A percentile compares a stretch with the other conserved stretches of the same genome.
phyloP scores from a whole-genome alignment of 2,113 vertebrate genomes.

The Halichoeres trimaculatus region DNA sequence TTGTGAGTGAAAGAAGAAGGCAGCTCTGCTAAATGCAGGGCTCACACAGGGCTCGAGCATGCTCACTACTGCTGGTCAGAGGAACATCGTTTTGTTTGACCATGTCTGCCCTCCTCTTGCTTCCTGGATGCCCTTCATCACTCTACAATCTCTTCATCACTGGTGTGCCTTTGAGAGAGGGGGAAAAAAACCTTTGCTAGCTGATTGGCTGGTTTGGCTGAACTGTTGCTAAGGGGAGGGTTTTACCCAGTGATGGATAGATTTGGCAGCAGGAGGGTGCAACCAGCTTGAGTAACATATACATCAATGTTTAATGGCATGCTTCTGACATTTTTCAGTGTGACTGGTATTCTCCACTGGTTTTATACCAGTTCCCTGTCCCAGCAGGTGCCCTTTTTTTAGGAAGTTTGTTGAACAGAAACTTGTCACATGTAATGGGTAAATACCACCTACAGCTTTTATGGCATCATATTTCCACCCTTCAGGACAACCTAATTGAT shows the following conservation, averaged over 20 bases:
- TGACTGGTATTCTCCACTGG: neutral
- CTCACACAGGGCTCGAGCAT: slow-evolving; percentile 3
- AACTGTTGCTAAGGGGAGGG: slow-evolving; percentile 80
- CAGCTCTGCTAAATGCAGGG: slow-evolving; percentile 22
- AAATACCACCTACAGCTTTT: slow-evolving; percentile 10
- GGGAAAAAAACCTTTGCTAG: slow-evolving; percentile 7
- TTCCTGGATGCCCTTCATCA: slow-evolving; percentile 59
- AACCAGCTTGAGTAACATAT: slow-evolving; percentile 19
- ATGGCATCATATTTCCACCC: neutral
- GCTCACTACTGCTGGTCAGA: slow-evolving; percentile 2
- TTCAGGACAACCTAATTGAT: neutral
- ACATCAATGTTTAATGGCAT: slow-evolving; percentile 18
- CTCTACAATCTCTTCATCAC: slow-evolving; percentile 64
- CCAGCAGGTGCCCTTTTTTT: neutral
- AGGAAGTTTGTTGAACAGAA: slow-evolving; percentile 22
- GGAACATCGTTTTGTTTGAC: slow-evolving; percentile 26
- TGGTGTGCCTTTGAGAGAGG: slow-evolving; percentile 37
- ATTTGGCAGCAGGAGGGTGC: slow-evolving; percentile 20
- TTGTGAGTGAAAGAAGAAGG: slow-evolving; percentile 50
- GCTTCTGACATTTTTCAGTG: neutral
- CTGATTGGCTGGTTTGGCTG: slow-evolving; percentile 68
- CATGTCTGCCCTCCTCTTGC: slow-evolving; percentile 21
- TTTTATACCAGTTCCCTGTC: neutral
- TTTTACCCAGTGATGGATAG: slow-evolving; percentile 41
- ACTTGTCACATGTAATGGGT: slow-evolving; percentile 1